Percentiles rank a stretch among this genome's conserved stretches.
Evolutionary conservation across 2,888 invertebrate species (phyloP).

Genomic region (Cryptus armator): DNA sequence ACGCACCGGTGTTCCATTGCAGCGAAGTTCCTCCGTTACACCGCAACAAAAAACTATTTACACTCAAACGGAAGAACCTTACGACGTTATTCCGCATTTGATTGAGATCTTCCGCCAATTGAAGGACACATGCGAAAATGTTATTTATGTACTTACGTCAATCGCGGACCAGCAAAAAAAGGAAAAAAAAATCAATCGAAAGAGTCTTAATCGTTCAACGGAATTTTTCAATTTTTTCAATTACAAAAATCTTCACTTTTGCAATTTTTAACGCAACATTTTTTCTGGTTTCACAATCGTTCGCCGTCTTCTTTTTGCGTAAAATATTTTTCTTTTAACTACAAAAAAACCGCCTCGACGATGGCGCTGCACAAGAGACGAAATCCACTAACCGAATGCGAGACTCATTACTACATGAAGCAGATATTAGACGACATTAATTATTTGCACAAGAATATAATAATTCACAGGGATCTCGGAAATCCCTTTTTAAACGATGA

Average conservation of each 20-base stretch:
- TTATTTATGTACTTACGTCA: background rate
- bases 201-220: background rate
- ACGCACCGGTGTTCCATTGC: background rate
- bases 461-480: slow-evolving; percentile 99
- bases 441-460: slow-evolving; percentile 95
- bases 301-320: too few species aligned
- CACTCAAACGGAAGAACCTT: background rate
- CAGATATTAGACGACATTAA: slow-evolving; percentile 97
- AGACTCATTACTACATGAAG: slow-evolving; percentile 97
- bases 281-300: too few species aligned
- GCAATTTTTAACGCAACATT: too few species aligned
- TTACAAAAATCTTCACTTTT: background rate
- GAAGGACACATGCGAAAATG: background rate
- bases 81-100: slow-evolving; percentile 8
- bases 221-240: background rate
- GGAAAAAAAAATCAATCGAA: background rate
- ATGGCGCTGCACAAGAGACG: slow-evolving; percentile 99
- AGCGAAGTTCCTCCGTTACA: background rate
- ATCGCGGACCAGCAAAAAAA: background rate
- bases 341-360: too few species aligned
- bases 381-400: slow-evolving; percentile 98
- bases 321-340: too few species aligned
- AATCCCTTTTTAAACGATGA: slow-evolving; percentile 98
- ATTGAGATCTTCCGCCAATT: slow-evolving; percentile 1
- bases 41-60: background rate